Evolutionary conservation across 2,113 vertebrate species (phyloP), one percentile per base, ranked within the genome.

Genomic region (Channa argus): DNA sequence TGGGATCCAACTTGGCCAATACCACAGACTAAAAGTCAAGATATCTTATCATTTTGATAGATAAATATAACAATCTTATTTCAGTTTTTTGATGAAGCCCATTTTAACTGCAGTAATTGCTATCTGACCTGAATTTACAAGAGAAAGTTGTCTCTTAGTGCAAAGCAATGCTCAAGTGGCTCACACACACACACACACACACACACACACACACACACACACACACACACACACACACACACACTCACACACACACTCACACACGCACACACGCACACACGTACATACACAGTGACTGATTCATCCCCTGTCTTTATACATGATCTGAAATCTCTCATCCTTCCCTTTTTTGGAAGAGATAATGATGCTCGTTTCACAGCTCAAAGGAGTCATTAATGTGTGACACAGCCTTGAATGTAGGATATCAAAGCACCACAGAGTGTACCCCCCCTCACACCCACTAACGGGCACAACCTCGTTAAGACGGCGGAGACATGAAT

Each of bases 351-450:
- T 51, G 70, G 77, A 75, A 63, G 67, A 85, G 78, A 87, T 87
- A 84, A 89, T 89, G 84, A 89, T 61, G 78, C 82, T 83, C 70
- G 41, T 80, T 84, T 83, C 76, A 75, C 80, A 74, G 81, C 83
- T 89, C 85, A 85, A 84, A 84, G 73, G 80, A 86, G 67, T 87
- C 86, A 86, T 88, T 87, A 89, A 79, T 83, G 64, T 72, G 81
- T 84, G 84, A 86, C 80, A 85, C 82, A 77, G 85, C 73, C 70
- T 80, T 76, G 65, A 84, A 91, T 83, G 86, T 83, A 69, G 54
- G 69, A 82, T 85, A 87, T 90, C 85, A 87, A 88, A 91, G 83
- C 65, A 5, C 46, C 14, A 15, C 64, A 11, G 71, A 88, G 74
- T 81, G 33, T 34, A 0, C 60, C 73, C 60, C 70, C 55, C 54